These are phyloP conservation scores for Echinops telfairi DNA, from an alignment of 2,113 vertebrate genomes.

Conservation along the genomic window DNA sequence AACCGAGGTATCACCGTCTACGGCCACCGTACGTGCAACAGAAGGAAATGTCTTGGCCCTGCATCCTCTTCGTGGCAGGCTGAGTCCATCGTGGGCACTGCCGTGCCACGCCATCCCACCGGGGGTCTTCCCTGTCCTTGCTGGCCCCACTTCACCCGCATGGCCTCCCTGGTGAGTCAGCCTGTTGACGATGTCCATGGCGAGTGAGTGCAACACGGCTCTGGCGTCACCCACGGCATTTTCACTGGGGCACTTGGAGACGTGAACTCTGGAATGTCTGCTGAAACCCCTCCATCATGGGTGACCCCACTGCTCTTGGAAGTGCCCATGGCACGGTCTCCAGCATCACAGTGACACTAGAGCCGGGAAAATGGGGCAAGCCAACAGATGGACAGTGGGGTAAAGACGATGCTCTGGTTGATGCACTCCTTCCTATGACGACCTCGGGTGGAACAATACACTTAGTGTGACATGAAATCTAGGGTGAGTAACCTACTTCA, in stretches of 20 bases:
- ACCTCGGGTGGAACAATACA: background rate
- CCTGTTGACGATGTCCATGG: background rate
- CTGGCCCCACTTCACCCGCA: background rate
- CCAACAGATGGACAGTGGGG: background rate
- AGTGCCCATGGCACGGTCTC: background rate
- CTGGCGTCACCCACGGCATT: background rate
- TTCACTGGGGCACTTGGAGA: background rate
- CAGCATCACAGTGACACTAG: background rate
- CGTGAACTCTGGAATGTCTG: background rate
- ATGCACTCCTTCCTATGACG: background rate
- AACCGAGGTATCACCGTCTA: too few relatives aligned
- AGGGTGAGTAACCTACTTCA: background rate
- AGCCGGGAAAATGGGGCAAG: background rate
- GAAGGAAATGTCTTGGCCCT: too few relatives aligned
- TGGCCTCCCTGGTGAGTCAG: background rate
- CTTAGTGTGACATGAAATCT: background rate
- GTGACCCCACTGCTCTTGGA: background rate
- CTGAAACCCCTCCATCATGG: background rate
- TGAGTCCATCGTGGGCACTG: too few relatives aligned
- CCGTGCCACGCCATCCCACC: background rate
- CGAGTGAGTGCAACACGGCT: background rate
- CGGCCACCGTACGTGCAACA: too few relatives aligned
- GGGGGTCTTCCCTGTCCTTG: background rate
- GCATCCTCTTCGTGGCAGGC: too few relatives aligned
- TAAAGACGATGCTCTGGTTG: background rate